Conservation (phyloP, 2,797 vertebrate genomes). For the Poeciliopsis paucimaculata region DNA sequence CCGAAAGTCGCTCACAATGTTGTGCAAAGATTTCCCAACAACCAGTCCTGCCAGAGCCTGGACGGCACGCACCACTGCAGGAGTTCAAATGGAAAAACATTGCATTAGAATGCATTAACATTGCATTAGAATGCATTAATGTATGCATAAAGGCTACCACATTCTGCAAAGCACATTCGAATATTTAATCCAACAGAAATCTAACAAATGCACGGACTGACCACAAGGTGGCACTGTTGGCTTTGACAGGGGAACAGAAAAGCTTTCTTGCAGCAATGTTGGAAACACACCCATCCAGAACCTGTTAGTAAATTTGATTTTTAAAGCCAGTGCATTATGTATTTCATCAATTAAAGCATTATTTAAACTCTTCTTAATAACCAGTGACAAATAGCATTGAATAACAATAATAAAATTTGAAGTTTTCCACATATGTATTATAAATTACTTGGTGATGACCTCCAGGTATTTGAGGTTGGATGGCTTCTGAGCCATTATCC, state of each 20-base stretch:
- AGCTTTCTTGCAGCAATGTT: not conserved
- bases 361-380: not conserved
- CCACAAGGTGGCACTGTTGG: slow-evolving; percentile 50
- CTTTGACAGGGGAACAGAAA: not conserved
- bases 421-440: not conserved
- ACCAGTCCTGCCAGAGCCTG: slow-evolving; percentile 76
- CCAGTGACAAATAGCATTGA: too few relatives aligned
- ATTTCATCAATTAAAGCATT: not conserved
- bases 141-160: not conserved
- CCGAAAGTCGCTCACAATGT: slow-evolving; percentile 84
- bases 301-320: too few relatives aligned
- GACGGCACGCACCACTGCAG: slow-evolving; percentile 81
- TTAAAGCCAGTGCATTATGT: not conserved
- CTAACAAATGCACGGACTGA: not conserved
- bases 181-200: not conserved
- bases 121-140: not conserved
- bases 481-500: not conserved
- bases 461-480: not conserved
- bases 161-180: not conserved
- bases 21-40: slow-evolving; percentile 78
- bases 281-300: not conserved
- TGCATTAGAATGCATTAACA: not conserved
- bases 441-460: not conserved
- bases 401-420: not conserved
- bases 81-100: not conserved